Evolutionary conservation across 53 echinoderm and acorn worm genomes (phyloP).

Genomic region (Henricia sp.): DNA sequence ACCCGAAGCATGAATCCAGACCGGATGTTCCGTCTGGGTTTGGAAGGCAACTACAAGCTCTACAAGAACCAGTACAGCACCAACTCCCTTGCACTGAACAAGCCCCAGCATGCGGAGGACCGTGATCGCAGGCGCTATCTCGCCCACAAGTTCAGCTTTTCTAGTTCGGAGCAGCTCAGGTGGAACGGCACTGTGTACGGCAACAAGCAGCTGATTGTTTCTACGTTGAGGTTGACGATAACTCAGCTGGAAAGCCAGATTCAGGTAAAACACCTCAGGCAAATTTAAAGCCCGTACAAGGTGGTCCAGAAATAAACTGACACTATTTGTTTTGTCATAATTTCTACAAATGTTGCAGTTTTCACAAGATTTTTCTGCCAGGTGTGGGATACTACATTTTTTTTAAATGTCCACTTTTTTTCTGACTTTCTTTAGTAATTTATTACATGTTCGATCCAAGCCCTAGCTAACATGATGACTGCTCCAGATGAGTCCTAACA

Average conservation of each 20-base stretch:
- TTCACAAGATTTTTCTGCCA: no score
- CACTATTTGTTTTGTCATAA: no score
- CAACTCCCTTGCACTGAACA: conserved; percentile 90
- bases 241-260: conserved; percentile 91
- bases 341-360: no score
- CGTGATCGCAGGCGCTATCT: conserved; percentile 91
- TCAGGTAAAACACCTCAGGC: no score
- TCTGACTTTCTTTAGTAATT: no score
- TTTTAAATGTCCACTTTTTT: no score
- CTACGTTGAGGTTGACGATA: conserved; percentile 84
- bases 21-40: conserved; percentile 64
- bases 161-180: conserved; percentile 73
- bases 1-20: conserved; percentile 59
- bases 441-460: no score
- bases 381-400: no score
- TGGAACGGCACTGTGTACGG: conserved; percentile 97
- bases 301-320: no score
- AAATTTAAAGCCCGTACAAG: no score
- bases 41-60: conserved; percentile 97
- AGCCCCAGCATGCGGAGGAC: conserved; percentile 96
- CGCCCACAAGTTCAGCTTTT: conserved; percentile 92
- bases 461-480: no score
- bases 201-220: conserved; percentile 84
- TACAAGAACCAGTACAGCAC: conserved; percentile 89
- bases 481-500: no score